These are phyloP conservation scores for Acronicta alni DNA, from an alignment of 2,888 invertebrate genomes.

Conservation along the genomic window DNA sequence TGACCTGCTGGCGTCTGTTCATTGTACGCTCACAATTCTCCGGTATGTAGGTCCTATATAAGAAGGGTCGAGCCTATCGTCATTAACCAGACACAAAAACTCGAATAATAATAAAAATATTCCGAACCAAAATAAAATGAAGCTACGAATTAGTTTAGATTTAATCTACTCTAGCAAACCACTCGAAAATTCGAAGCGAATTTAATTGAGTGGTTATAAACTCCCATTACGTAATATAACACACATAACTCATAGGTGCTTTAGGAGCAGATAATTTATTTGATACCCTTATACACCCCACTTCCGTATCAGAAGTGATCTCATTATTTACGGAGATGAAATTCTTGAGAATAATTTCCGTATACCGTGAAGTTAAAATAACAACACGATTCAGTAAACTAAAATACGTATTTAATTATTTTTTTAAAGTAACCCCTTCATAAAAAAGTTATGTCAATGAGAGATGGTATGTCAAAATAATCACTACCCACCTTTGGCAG, in stretches of 20 bases:
- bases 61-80: no score
- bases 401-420: no score
- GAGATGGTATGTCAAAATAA: no score
- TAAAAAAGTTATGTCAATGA: no score
- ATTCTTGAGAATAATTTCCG: slow-evolving; percentile 4
- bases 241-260: slow-evolving; percentile 16
- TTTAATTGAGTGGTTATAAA: background rate
- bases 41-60: no score
- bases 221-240: background rate
- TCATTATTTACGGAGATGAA: slow-evolving; percentile 27
- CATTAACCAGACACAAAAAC: no score
- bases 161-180: background rate
- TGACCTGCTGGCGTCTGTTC: no score
- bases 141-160: background rate
- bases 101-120: no score
- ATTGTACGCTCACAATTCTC: no score
- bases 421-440: no score
- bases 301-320: slow-evolving; percentile 32
- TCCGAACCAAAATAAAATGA: no score
- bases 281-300: slow-evolving; percentile 8
- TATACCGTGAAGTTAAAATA: slow-evolving; percentile 21
- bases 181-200: background rate
- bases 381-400: slow-evolving; percentile 6
- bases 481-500: no score
- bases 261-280: slow-evolving; percentile 24